phyloP scores from a whole-genome alignment of 2,113 vertebrate species.

The Grallaria varia region DNA sequence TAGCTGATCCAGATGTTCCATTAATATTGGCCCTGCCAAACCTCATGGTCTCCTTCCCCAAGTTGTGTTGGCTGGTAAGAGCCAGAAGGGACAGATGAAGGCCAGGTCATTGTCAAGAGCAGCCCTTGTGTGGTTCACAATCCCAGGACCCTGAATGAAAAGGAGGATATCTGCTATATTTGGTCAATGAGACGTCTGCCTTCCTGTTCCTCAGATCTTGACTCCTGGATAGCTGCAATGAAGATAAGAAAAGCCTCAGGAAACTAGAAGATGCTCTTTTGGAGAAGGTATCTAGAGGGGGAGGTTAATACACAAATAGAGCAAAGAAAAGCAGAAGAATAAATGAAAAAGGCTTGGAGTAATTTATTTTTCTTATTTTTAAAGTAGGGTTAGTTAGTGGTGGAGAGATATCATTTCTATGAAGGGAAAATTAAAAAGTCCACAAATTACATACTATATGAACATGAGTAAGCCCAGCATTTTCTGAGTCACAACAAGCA shows the following conservation, averaged over 20 bases:
- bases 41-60: neutral
- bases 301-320: constrained; percentile 51
- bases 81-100: neutral
- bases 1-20: neutral
- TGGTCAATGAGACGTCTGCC: neutral
- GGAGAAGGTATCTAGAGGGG: constrained; percentile 29
- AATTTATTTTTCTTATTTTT: constrained; percentile 8
- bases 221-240: constrained; percentile 36
- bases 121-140: neutral
- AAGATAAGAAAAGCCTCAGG: constrained; percentile 58
- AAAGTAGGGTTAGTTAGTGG: constrained; percentile 3
- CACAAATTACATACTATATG: constrained; percentile 17
- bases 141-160: neutral
- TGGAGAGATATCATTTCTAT: neutral
- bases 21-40: neutral
- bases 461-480: constrained; percentile 40
- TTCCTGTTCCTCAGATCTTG: constrained; percentile 49
- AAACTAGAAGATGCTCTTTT: constrained; percentile 40
- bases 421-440: constrained; percentile 41
- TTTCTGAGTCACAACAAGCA: constrained; percentile 65
- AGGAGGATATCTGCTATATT: constrained; percentile 20
- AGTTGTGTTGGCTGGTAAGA: neutral
- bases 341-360: constrained; percentile 53
- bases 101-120: neutral
- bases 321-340: constrained; percentile 4